phyloP scores from a whole-genome alignment of 2,797 vertebrate genomes.

The Lycodopsis pacificus region DNA sequence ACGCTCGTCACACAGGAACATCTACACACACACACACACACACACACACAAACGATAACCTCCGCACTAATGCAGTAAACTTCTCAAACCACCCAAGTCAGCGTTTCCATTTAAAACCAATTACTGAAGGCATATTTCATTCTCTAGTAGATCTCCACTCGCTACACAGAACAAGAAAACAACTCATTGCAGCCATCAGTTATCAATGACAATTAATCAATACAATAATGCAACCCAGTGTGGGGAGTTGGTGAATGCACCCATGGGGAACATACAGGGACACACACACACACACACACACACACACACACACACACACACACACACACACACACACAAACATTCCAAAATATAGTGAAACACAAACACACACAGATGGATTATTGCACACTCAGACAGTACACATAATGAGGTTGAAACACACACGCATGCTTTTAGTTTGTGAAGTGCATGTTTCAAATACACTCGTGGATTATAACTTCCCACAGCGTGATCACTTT shows the following conservation, averaged over 20 bases:
- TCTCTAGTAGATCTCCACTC: conserved; percentile 73
- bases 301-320: not conserved
- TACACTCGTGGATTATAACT: not conserved
- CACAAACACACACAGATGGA: not conserved
- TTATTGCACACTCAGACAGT: not conserved
- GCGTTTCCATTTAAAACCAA: conserved; percentile 81
- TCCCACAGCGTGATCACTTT: not conserved
- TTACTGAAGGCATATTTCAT: conserved; percentile 80
- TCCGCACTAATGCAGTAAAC: conserved; percentile 64
- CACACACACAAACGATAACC: conserved; percentile 59
- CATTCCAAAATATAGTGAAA: not conserved
- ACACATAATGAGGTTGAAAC: conserved; percentile 12
- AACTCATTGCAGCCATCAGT: conserved; percentile 75
- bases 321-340: not conserved
- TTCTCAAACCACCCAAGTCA: conserved; percentile 73
- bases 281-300: not conserved
- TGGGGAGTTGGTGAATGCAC: conserved; percentile 48
- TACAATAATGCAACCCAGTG: conserved; percentile 69
- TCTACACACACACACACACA: conserved; percentile 35
- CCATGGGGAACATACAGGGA: conserved; percentile 38
- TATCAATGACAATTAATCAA: conserved; percentile 81
- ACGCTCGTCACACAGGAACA: conserved; percentile 30
- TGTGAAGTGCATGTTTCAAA: not conserved
- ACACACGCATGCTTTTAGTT: not conserved
- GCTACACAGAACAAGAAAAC: conserved; percentile 75